Base-by-base conservation (phyloP, 2,797 vertebrate species). In the Petrocephalus sullivani region DNA sequence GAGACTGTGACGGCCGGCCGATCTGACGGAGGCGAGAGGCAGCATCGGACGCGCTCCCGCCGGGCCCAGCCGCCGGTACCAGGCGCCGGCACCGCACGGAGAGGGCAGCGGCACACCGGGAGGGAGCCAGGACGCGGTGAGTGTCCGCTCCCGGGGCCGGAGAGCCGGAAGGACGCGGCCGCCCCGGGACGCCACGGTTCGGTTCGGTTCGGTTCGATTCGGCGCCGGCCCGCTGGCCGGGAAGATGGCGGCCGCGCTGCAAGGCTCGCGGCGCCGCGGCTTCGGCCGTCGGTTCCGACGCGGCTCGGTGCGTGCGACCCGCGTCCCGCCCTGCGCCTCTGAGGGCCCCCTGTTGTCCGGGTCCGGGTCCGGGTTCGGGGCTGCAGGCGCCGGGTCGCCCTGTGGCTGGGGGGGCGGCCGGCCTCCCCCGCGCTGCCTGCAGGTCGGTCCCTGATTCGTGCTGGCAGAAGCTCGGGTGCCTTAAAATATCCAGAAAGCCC, bases 1-100 rank as follows among this genome's bases (percentile, higher is more conserved):
- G 88, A 60, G 86, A 88, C 87, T 90, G 89, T 90, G 58, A 88
- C 90, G 89, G 23, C 88, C 91, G 86, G 89, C 90, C 89, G 89
- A 90, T 91, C 91, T 89, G 54, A 61, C 67, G 78, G 89, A 87
- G 92, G 93, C 92, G 92, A 89, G 57, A 54, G 10, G 19, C 21
- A 87, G 86, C 67, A 58, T 49, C 2, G 4, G 88, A 4, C 16
- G 71, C 19, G 37, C 16, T 14, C 71, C 16, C 71, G 16, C 71
- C 37, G 71, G 71, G 6, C 33, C 71, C 7, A 46, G 33, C 71
- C 16, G 71, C 33, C 71, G 19, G 33, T 78, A 78, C 71, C 16
- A 78, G 41, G 41, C 16, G 71, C 33, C 71, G 19, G 33, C 41
- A 78, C 71, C 71, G 71, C 16, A 78, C 16, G 19, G 33, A 78